Evolutionary conservation across 2,797 vertebrate species (phyloP).

Genomic region (Thunnus albacares): DNA sequence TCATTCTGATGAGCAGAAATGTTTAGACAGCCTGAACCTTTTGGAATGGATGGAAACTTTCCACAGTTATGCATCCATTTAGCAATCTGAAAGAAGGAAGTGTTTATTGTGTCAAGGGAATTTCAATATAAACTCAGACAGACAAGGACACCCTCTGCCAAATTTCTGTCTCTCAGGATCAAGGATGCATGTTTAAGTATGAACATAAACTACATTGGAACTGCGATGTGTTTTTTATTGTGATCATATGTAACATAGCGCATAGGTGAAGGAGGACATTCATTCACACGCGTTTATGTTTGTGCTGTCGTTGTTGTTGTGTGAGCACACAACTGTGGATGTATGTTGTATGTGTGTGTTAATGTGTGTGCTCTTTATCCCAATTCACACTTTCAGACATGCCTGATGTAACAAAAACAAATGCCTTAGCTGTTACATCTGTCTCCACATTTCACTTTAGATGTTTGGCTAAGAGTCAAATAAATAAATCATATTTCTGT

Average conservation of each 20-base stretch:
- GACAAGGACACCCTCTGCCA: constrained; percentile 9
- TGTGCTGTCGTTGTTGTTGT: neutral
- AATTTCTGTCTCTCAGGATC: neutral
- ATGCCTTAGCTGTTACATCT: constrained; percentile 18
- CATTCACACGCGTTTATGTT: neutral
- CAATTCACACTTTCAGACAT: neutral
- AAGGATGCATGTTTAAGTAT: neutral
- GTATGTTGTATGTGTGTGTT: neutral
- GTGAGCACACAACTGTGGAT: neutral
- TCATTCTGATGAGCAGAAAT: constrained; percentile 4
- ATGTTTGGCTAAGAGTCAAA: constrained; percentile 10
- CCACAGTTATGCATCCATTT: constrained; percentile 1
- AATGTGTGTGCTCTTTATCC: constrained; percentile 2
- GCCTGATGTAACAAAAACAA: neutral
- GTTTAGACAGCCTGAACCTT: constrained; percentile 18
- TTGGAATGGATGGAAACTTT: neutral
- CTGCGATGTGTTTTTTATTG: neutral
- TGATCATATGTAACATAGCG: neutral
- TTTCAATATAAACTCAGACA: constrained; percentile 37
- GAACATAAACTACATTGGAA: neutral
- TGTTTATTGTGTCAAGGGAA: constrained; percentile 27
- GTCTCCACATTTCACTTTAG: constrained; percentile 29
- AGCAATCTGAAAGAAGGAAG: constrained; percentile 2
- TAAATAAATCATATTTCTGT: neutral
- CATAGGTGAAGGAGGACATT: neutral